These are phyloP conservation scores for Nymphalis io DNA, from an alignment of 1,140 invertebrate genomes.

Conservation along the genomic window DNA sequence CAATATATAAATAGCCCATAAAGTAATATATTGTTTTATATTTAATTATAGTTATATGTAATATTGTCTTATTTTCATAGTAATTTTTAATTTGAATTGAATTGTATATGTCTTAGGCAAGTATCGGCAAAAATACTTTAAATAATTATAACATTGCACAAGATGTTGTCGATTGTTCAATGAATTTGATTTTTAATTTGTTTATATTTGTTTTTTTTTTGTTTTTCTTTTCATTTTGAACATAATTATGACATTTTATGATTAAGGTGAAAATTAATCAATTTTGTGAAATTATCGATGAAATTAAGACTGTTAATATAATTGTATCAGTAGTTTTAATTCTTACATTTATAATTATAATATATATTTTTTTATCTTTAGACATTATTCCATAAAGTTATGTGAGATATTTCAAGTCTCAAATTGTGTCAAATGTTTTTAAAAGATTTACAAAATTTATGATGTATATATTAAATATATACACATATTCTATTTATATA, in stretches of 20 bases:
- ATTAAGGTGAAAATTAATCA: background rate
- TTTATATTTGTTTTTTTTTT: background rate
- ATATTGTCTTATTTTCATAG: conserved; percentile 3
- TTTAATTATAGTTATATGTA: conserved; percentile 3
- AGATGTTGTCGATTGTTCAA: background rate
- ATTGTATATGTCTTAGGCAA: background rate
- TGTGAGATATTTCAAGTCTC: background rate
- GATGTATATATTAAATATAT: too few species aligned
- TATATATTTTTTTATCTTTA: conserved; percentile 4
- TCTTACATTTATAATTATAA: background rate
- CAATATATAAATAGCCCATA: background rate
- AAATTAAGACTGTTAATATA: conserved; percentile 32
- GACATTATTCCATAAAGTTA: background rate
- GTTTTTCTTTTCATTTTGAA: conserved; percentile 1
- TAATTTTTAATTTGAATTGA: background rate
- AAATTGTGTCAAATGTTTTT: background rate
- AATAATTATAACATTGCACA: background rate
- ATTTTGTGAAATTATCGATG: conserved; percentile 8
- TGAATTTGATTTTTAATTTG: background rate
- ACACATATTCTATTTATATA: too few species aligned
- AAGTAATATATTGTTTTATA: conserved; percentile 9
- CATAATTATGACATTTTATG: conserved; percentile 4
- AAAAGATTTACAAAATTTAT: background rate
- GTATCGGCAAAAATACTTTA: background rate
- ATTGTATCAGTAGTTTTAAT: conserved; percentile 17